Conservation (phyloP, 92 coral and sea anemone species). For the Meandrina meandrites region DNA sequence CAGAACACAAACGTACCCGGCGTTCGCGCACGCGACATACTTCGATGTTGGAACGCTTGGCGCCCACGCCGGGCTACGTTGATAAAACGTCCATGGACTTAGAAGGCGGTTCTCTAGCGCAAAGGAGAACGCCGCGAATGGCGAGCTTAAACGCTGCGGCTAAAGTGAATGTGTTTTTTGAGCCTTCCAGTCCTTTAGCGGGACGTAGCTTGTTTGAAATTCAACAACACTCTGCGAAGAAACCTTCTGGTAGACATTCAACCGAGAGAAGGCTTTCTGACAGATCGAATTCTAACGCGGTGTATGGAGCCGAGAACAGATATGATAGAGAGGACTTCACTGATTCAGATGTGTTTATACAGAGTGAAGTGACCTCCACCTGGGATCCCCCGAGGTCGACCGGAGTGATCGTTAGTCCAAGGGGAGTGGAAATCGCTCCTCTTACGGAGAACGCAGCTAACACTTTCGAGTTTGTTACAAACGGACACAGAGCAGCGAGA, state of each 20-base stretch:
- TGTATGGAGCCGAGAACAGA: conserved; percentile 9
- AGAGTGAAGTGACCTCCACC: conserved; percentile 53
- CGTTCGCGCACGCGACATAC: conserved; percentile 70
- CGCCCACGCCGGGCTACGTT: conserved; percentile 98
- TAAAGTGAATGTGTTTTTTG: conserved; percentile 89
- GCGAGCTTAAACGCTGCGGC: conserved; percentile 99
- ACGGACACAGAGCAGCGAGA: conserved; percentile 46
- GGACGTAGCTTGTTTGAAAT: conserved; percentile 86
- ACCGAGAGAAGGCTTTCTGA: conserved; percentile 32
- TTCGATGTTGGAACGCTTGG: conserved; percentile 87
- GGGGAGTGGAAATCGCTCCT: background rate
- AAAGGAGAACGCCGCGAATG: conserved; percentile 91
- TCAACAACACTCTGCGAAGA: conserved; percentile 65
- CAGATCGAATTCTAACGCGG: conserved; percentile 14
- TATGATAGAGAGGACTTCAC: conserved; percentile 4
- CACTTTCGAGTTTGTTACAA: conserved; percentile 44
- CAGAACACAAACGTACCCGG: conserved; percentile 60
- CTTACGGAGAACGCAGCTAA: background rate
- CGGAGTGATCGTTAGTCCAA: conserved; percentile 38
- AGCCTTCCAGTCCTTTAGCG: conserved; percentile 96
- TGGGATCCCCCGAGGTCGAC: conserved; percentile 21
- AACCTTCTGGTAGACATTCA: conserved; percentile 19
- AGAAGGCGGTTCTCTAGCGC: conserved; percentile 74
- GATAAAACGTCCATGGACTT: conserved; percentile 83
- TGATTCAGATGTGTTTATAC: conserved; percentile 45